Evolutionary conservation across 2,888 invertebrate species (phyloP).

Genomic region (Sphecodes monilicornis): DNA sequence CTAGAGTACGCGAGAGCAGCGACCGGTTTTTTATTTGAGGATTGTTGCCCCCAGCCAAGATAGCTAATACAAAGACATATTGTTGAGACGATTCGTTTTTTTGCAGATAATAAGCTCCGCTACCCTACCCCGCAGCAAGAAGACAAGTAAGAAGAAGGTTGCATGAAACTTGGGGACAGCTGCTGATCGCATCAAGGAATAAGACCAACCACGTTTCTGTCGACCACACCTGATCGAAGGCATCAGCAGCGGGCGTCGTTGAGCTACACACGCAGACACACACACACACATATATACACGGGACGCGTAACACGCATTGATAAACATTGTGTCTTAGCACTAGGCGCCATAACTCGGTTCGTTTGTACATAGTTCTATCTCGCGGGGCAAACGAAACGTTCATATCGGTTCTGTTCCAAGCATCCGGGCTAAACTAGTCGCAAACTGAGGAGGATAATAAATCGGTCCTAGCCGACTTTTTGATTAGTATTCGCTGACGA

Average conservation of each 20-base stretch:
- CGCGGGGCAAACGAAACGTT: constrained; percentile 22
- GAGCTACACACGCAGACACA: not conserved
- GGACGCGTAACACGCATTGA: constrained; percentile 31
- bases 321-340: constrained; percentile 47
- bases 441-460: not conserved
- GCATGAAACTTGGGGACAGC: constrained; percentile 79
- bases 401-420: constrained; percentile 16
- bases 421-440: constrained; percentile 11
- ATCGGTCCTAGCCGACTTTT: not conserved
- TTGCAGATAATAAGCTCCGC: constrained; percentile 89
- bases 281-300: not conserved
- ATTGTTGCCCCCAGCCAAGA: not conserved
- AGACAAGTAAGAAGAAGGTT: constrained; percentile 89
- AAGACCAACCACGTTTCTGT: constrained; percentile 64
- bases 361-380: constrained; percentile 36
- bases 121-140: constrained; percentile 91
- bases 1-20: not conserved
- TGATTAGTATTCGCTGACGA: not conserved
- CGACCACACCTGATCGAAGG: constrained; percentile 22
- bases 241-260: constrained; percentile 61
- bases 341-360: constrained; percentile 32
- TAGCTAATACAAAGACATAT: not conserved
- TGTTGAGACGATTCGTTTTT: constrained; percentile 78
- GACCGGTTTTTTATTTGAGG: constrained; percentile 14
- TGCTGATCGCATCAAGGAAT: constrained; percentile 79